These are phyloP conservation scores for Xenopus tropicalis DNA, from an alignment of 2,113 vertebrate genomes.

Conservation along the genomic window UCB_Xtro_10.0 CM004446.2:51130001-51130500, in stretches of 20 bases:
- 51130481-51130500: background rate
- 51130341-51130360: conserved; percentile 72
- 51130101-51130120: conserved; percentile 55
- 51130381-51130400: conserved; percentile 74
- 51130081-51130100: conserved; percentile 45
- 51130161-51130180: conserved; percentile 49
- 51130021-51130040: background rate
- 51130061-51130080: conserved; percentile 42
- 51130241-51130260: conserved; percentile 63
- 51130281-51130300: conserved; percentile 64
- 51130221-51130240: conserved; percentile 53
- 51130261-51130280: conserved; percentile 58
- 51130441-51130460: conserved; percentile 14
- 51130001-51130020: background rate
- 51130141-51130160: conserved; percentile 56
- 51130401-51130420: conserved; percentile 70
- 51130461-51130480: background rate
- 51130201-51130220: conserved; percentile 52
- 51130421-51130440: conserved; percentile 69
- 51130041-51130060: conserved; percentile 1
- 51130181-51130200: conserved; percentile 55
- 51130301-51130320: conserved; percentile 74
- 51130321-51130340: conserved; percentile 77
- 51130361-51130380: conserved; percentile 68
- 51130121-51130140: conserved; percentile 53